phyloP scores from a whole-genome alignment of 2,797 vertebrate species.

The Coreius guichenoti region DNA sequence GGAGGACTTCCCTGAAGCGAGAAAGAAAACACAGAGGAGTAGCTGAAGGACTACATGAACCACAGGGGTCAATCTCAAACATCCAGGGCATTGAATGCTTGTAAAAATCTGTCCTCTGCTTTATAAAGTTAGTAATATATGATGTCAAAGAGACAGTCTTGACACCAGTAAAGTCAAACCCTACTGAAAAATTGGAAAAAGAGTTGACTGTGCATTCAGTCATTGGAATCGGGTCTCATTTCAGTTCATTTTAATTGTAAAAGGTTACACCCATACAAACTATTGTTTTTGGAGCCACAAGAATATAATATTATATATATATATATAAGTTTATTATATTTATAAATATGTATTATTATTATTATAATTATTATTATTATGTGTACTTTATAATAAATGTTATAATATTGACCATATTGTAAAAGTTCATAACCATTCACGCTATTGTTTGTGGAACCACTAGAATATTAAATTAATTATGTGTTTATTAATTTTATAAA shows the following conservation, averaged over 20 bases:
- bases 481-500: too few relatives aligned
- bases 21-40: constrained; percentile 26
- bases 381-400: background rate
- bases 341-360: background rate
- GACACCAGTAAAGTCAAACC: background rate
- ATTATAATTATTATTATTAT: background rate
- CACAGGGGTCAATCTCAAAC: background rate
- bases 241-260: background rate
- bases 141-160: background rate
- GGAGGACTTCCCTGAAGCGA: constrained; percentile 37
- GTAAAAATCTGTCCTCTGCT: background rate
- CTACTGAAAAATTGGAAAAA: background rate
- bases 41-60: constrained; percentile 3
- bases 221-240: background rate
- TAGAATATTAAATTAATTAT: too few relatives aligned
- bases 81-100: constrained; percentile 8
- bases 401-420: background rate
- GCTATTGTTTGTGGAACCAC: too few relatives aligned
- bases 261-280: background rate
- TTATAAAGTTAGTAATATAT: background rate
- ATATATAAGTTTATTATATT: background rate
- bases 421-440: too few relatives aligned
- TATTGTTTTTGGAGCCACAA: background rate
- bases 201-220: background rate
- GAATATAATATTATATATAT: background rate